Evolutionary conservation across 1,140 invertebrate genomes (phyloP).

Genomic region (Ptiloglossa arizonensis): DNA sequence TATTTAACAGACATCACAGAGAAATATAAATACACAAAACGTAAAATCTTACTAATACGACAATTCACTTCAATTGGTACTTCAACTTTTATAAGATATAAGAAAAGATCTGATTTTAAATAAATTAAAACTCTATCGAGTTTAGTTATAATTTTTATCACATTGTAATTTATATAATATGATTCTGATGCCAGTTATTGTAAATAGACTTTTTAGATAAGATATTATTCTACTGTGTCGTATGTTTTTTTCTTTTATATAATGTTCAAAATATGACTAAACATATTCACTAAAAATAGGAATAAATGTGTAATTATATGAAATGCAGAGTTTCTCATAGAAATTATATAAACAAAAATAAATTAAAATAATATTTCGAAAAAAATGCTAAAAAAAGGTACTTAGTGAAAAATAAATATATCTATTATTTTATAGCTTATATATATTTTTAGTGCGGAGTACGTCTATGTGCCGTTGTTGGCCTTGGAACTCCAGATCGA

Average conservation of each 20-base stretch:
- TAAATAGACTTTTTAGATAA: not conserved
- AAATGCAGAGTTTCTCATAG: not conserved
- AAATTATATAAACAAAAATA: conserved; percentile 39
- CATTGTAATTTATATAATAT: not conserved
- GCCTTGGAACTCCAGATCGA: conserved; percentile 77
- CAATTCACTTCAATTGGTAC: not conserved
- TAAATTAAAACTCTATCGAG: conserved; percentile 5
- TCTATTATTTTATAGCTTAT: conserved; percentile 20
- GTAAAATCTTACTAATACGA: conserved; percentile 1
- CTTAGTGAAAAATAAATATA: conserved; percentile 52
- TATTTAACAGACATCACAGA: conserved; percentile 27
- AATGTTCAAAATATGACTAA: conserved; percentile 2
- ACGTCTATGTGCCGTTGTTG: conserved; percentile 78
- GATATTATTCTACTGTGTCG: conserved; percentile 13
- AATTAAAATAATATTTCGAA: conserved; percentile 27
- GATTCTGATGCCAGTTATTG: not conserved
- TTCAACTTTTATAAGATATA: not conserved
- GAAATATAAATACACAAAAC: not conserved
- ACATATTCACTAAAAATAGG: not conserved
- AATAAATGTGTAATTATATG: conserved; percentile 19
- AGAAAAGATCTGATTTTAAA: not conserved
- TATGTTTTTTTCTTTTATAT: not conserved
- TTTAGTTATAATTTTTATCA: not conserved
- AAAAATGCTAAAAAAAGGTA: conserved; percentile 52
- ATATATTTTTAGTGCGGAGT: conserved; percentile 66